These are phyloP conservation scores for Scolopax bukidnonensis DNA, from an alignment of 2,797 vertebrate genomes.

Conservation along the genomic window DNA sequence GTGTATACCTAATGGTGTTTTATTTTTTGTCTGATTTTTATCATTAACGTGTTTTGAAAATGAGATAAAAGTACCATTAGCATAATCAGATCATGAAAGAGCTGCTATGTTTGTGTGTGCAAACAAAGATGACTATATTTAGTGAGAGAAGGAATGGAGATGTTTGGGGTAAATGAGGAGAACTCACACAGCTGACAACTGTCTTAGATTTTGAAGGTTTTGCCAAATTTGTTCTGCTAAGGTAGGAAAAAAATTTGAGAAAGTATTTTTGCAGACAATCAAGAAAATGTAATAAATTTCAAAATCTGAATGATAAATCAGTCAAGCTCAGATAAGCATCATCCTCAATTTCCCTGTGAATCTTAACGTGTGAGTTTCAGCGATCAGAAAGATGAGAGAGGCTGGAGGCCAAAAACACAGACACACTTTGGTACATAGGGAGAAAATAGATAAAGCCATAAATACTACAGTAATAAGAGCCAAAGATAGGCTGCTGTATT, in stretches of 20 bases:
- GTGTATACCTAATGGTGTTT: not conserved
- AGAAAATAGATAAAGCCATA: not conserved
- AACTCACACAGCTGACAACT: not conserved
- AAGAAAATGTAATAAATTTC: not conserved
- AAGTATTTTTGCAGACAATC: not conserved
- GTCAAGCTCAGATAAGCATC: not conserved
- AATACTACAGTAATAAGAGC: not conserved
- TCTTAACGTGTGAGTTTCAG: not conserved
- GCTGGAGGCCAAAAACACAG: not conserved
- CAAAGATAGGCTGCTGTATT: not conserved
- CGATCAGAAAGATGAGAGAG: not conserved
- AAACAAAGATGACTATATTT: not conserved
- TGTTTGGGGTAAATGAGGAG: not conserved
- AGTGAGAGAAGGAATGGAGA: not conserved
- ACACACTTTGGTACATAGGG: not conserved
- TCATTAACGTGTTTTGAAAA: not conserved
- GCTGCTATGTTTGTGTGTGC: not conserved
- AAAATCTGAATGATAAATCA: not conserved
- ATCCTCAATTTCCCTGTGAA: not conserved
- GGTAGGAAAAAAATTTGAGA: not conserved
- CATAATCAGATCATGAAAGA: not conserved
- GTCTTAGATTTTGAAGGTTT: not conserved
- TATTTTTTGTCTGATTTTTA: not conserved
- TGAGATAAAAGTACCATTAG: not conserved
- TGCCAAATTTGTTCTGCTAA: not conserved